These are phyloP conservation scores for Trematocara nigrifrons DNA, from an alignment of 2,113 vertebrate genomes.

Conservation along the genomic window DNA sequence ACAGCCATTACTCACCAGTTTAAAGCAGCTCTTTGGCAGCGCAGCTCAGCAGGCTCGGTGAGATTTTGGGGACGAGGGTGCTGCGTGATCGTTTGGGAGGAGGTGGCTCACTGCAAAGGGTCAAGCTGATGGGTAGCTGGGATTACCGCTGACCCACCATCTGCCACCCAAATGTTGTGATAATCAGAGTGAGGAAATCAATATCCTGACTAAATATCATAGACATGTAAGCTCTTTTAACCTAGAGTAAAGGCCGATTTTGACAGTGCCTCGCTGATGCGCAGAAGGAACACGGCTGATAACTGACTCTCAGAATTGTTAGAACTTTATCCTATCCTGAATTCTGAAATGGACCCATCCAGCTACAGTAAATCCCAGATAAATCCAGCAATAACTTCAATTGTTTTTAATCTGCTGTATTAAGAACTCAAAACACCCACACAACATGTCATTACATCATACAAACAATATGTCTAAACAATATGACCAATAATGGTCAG, in stretches of 20 bases:
- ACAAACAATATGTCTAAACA: neutral
- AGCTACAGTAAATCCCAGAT: neutral
- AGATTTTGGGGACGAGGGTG: neutral
- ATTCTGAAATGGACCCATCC: neutral
- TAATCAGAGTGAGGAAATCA: conserved; percentile 67
- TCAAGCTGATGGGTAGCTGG: conserved; percentile 50
- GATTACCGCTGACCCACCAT: conserved; percentile 60
- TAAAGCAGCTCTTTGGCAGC: conserved; percentile 50
- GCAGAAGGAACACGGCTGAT: neutral
- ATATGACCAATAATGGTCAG: conserved; percentile 21
- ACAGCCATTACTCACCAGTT: conserved; percentile 47
- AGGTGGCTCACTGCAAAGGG: conserved; percentile 38
- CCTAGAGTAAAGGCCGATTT: neutral
- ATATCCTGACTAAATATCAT: conserved; percentile 56
- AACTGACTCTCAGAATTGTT: neutral
- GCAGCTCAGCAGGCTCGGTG: conserved; percentile 27
- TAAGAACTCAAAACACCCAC: neutral
- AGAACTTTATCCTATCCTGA: neutral
- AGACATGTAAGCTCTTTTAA: conserved; percentile 19
- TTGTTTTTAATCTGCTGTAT: neutral
- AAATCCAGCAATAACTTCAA: neutral
- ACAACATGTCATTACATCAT: neutral
- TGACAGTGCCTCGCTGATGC: neutral
- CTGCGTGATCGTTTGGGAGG: neutral
- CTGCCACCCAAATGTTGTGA: conserved; percentile 48